Base-by-base conservation (phyloP, 1,140 invertebrate genomes). In the Anthonomus grandis region DNA sequence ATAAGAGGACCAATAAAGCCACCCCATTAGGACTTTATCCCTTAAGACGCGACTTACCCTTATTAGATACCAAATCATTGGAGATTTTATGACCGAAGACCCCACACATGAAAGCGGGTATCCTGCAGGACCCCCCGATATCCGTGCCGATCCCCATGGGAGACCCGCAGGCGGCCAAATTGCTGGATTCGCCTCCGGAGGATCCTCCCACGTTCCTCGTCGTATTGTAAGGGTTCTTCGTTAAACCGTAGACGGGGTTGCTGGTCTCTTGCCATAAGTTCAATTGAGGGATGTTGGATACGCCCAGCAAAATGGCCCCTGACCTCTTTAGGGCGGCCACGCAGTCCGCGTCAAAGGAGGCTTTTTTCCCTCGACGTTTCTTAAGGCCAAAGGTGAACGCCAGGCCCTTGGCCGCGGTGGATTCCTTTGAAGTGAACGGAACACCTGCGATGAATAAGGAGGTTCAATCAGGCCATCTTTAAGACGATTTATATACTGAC, bases 51-150 rank as follows among this genome's bases (percentile, higher is more conserved):
- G n/a, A 25, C 17, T 61, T 21, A 63, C 64, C 65, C 57, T 57
- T 60, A 5, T 58, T 67, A 5, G 64, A 49, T 3, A 69, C 62
- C 8, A 69, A 12, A 39, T 63, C 47, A 25, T 53, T 62, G 6
- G 89, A 90, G 3, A 93, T 86, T 70, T 97, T 96, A 62, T 95
- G 86, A 2, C 91, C 95, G 76, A 89, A 98, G 41, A 98, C 78
- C 31, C 96, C 96, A 78, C 93, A 96, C 74, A 91, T 97, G 66
- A 93, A 95, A 1, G 92, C 83, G 2, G 96, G 96, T 78, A 98
- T 94, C 39, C 97, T 82, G 38, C 93, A 89, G 5, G 93, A 96
- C 0, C 96, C 97, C 15, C 94, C 95, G 65, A 98, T 95, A 74
- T 99, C 96, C 0, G 90, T 90, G 18, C 91, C 92, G 31, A 98